phyloP scores from a whole-genome alignment of 1,140 invertebrate species.

The Hetaerina americana region DNA sequence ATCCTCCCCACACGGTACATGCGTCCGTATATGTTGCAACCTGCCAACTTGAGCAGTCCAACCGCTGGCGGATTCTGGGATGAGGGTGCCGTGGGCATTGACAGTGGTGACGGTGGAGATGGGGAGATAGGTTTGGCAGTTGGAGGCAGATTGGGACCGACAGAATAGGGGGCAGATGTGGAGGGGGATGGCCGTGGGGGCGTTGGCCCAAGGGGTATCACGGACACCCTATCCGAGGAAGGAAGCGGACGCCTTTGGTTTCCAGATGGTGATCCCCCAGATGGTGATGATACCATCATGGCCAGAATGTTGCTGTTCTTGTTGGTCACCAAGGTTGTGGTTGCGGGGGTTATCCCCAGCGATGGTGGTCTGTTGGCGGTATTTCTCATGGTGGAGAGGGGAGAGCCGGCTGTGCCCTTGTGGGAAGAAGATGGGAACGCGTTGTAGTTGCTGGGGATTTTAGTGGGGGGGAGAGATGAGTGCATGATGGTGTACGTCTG shows the following conservation, averaged over 20 bases:
- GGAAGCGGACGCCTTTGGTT: background rate
- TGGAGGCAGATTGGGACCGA: constrained; percentile 15
- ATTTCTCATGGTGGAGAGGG: too few species aligned
- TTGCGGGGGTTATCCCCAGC: too few species aligned
- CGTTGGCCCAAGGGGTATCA: constrained; percentile 31
- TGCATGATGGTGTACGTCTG: too few species aligned
- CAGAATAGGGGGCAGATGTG: constrained; percentile 6
- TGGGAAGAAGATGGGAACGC: too few species aligned
- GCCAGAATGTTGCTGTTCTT: background rate
- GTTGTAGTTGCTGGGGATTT: too few species aligned
- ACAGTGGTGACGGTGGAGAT: constrained; percentile 18
- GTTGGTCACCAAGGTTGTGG: too few species aligned
- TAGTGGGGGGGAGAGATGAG: too few species aligned
- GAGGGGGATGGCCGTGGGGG: constrained; percentile 8
- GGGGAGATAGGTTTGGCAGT: constrained; percentile 15
- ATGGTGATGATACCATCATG: background rate
- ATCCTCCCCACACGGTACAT: constrained; percentile 77
- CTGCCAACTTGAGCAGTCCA: constrained; percentile 60
- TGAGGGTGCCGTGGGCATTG: constrained; percentile 15
- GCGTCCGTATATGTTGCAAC: constrained; percentile 82
- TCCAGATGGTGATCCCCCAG: background rate
- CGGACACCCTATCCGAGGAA: constrained; percentile 40
- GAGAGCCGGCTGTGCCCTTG: too few species aligned
- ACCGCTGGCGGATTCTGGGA: constrained; percentile 20
- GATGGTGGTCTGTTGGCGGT: too few species aligned